phyloP scores from a whole-genome alignment of 2,797 vertebrate species.

The Diplodus sargus region DNA sequence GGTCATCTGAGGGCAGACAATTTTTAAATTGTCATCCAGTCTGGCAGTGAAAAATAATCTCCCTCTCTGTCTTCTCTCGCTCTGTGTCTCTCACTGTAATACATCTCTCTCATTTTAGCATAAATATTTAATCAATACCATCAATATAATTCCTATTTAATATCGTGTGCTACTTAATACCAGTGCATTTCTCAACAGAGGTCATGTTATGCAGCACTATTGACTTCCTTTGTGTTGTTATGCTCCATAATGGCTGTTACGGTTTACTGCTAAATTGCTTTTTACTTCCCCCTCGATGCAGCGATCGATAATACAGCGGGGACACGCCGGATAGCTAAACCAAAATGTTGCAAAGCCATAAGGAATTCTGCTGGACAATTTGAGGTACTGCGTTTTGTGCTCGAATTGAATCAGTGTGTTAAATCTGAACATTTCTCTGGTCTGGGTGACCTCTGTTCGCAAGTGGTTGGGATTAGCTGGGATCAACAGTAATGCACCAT shows the following conservation, averaged over 20 bases:
- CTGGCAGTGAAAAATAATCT: constrained; percentile 26
- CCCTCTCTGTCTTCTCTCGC: constrained; percentile 6
- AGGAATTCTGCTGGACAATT: neutral
- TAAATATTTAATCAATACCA: constrained; percentile 68
- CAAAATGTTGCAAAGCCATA: constrained; percentile 3
- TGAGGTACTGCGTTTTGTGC: neutral
- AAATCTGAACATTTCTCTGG: constrained; percentile 39
- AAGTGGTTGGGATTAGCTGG: constrained; percentile 61
- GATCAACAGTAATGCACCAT: constrained; percentile 50
- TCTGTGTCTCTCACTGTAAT: constrained; percentile 32
- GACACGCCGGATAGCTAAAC: constrained; percentile 1
- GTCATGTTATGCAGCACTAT: constrained; percentile 47
- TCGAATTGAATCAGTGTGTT: constrained; percentile 4
- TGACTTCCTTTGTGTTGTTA: constrained; percentile 53
- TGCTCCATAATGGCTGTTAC: constrained; percentile 41
- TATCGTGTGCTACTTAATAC: constrained; percentile 48
- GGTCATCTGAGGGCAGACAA: constrained; percentile 18
- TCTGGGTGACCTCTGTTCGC: constrained; percentile 41
- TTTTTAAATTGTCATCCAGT: constrained; percentile 12
- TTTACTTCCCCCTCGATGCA: constrained; percentile 18
- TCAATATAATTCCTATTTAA: constrained; percentile 55
- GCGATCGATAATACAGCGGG: constrained; percentile 32
- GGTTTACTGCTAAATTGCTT: constrained; percentile 46
- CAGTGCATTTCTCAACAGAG: constrained; percentile 50
- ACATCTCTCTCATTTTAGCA: constrained; percentile 39